Evolutionary conservation across 2,888 invertebrate species (phyloP).

Genomic region (Microctonus aethiopoides): DNA sequence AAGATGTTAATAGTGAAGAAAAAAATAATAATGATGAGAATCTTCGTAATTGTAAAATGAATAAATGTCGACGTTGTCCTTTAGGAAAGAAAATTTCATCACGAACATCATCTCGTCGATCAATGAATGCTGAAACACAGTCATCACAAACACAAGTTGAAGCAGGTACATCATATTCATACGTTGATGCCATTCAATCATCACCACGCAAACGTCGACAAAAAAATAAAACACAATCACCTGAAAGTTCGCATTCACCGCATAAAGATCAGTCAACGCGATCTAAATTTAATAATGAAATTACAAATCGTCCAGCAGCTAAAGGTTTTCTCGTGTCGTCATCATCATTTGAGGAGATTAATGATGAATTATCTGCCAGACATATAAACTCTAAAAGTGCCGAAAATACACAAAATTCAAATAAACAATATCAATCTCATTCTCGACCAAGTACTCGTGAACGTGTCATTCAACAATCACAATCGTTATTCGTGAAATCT

Average conservation of each 20-base stretch:
- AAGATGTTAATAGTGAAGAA: not conserved
- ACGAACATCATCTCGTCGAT: not conserved
- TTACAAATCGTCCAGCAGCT: not conserved
- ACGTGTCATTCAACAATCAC: not conserved
- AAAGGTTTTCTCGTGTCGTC: not conserved
- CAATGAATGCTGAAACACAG: not conserved
- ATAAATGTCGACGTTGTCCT: not conserved
- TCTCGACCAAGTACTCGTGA: not conserved
- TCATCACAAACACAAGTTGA: constrained; percentile 15
- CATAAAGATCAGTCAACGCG: not conserved
- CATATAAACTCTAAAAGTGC: too few species aligned
- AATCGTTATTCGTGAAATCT: not conserved
- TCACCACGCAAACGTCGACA: not conserved
- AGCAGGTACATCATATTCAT: constrained; percentile 3
- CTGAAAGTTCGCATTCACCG: not conserved
- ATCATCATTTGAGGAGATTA: not conserved
- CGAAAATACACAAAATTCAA: not conserved
- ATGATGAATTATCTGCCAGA: too few species aligned
- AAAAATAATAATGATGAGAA: constrained; percentile 5
- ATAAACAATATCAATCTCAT: not conserved
- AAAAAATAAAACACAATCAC: not conserved
- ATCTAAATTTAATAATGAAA: not conserved
- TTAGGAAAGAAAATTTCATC: not conserved
- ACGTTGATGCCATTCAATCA: constrained; percentile 3
- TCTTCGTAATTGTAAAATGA: not conserved